phyloP scores from a whole-genome alignment of 2,888 invertebrate genomes.

The Rutpela maculata region DNA sequence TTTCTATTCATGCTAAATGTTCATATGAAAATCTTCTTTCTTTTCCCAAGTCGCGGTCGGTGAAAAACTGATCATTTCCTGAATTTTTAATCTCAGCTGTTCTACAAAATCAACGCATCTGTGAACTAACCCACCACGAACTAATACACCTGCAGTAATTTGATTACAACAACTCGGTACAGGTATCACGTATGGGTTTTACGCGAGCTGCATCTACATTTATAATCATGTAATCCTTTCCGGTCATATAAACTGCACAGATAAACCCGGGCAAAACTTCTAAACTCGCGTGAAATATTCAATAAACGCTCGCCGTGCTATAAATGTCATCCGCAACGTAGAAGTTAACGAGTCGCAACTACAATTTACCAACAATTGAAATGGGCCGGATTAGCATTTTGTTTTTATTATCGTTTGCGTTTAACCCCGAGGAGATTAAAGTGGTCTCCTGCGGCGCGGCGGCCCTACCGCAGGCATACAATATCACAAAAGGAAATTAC shows the following conservation, averaged over 20 bases:
- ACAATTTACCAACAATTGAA: constrained; percentile 5
- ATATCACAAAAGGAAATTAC: neutral
- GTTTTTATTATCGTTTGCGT: neutral
- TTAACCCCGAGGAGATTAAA: neutral
- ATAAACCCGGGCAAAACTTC: neutral
- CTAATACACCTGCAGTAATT: neutral
- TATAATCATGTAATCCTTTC: neutral
- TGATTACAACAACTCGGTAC: neutral
- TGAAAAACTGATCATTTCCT: too few relatives aligned
- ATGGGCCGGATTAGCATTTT: neutral
- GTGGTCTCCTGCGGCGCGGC: neutral
- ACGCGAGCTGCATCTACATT: neutral
- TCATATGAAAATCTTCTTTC: too few relatives aligned
- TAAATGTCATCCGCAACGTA: constrained; percentile 1
- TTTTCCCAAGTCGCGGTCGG: too few relatives aligned
- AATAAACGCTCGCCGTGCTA: neutral
- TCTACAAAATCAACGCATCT: too few relatives aligned
- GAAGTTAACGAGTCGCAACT: neutral
- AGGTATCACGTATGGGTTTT: neutral
- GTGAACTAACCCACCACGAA: neutral
- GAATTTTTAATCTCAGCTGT: too few relatives aligned
- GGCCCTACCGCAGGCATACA: neutral
- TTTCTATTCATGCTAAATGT: too few relatives aligned
- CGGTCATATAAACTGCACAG: neutral
- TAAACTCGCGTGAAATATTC: constrained; percentile 5